These are phyloP conservation scores for Paragorgia papillata DNA, from an alignment of 92 coral and sea anemone species.

Conservation along the genomic window DNA sequence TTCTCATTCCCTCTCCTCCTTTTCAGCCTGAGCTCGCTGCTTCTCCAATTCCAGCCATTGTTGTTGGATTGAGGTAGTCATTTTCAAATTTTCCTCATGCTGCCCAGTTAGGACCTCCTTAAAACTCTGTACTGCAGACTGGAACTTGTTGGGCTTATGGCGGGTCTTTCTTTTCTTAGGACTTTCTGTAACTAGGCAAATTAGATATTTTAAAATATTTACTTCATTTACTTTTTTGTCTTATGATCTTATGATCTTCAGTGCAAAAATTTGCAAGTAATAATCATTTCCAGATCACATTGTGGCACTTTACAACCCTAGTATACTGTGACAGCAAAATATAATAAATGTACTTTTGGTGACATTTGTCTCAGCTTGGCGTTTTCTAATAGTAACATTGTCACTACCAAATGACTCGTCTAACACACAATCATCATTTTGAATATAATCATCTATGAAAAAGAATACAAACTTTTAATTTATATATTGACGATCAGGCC, in stretches of 20 bases:
- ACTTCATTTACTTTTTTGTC: not conserved
- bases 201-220: not conserved
- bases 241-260: not conserved
- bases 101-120: constrained; percentile 24
- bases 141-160: constrained; percentile 16
- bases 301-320: not conserved
- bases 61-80: constrained; percentile 18
- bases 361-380: no score
- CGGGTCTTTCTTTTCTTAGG: constrained; percentile 20
- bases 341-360: no score
- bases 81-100: constrained; percentile 12
- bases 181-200: not conserved
- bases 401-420: no score
- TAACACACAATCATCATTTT: no score
- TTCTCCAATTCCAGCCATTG: constrained; percentile 33
- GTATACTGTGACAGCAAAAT: no score
- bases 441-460: no score
- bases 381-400: no score
- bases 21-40: not conserved
- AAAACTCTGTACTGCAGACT: constrained; percentile 24
- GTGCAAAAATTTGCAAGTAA: not conserved
- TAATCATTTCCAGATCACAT: not conserved
- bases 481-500: no score
- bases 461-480: no score
- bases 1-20: constrained; percentile 20